Percentiles rank a stretch among this genome's conserved stretches.
phyloP scores from a whole-genome alignment of 2,113 vertebrate genomes.

The Ptilorrhoa leucosticta region DNA sequence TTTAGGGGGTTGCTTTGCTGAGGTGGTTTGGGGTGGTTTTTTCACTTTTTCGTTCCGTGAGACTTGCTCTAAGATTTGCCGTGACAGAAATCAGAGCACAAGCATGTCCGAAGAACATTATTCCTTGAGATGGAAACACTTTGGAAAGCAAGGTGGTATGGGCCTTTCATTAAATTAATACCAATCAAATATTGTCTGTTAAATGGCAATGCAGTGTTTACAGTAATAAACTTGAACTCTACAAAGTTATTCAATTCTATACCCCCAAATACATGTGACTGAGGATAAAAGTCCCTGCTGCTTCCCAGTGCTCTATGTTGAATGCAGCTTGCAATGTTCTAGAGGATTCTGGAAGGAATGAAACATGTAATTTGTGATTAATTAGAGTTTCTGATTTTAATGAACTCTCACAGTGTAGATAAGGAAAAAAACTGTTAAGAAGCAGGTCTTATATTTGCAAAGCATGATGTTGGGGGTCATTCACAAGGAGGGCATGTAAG shows the following conservation, averaged over 20 bases:
- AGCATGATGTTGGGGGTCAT: background rate
- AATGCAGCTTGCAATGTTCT: background rate
- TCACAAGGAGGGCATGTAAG: background rate
- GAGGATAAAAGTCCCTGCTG: background rate
- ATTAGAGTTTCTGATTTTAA: background rate
- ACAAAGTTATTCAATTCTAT: background rate
- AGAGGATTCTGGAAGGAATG: background rate
- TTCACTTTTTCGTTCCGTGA: background rate
- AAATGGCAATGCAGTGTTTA: background rate
- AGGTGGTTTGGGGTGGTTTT: background rate
- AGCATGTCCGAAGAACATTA: background rate
- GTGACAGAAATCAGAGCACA: background rate
- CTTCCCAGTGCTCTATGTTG: background rate
- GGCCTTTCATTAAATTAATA: background rate
- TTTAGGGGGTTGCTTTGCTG: background rate
- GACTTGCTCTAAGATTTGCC: background rate
- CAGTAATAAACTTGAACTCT: background rate
- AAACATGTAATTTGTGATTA: background rate
- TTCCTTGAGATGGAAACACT: background rate
- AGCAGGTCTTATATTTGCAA: background rate
- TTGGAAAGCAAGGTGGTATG: background rate
- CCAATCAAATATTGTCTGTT: background rate
- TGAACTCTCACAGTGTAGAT: background rate
- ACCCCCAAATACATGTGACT: background rate
- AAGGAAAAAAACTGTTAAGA: background rate